Evolutionary conservation across 2,888 invertebrate genomes (phyloP), one percentile per base, ranked within the genome.

Genomic region (Agrotis clavis): DNA sequence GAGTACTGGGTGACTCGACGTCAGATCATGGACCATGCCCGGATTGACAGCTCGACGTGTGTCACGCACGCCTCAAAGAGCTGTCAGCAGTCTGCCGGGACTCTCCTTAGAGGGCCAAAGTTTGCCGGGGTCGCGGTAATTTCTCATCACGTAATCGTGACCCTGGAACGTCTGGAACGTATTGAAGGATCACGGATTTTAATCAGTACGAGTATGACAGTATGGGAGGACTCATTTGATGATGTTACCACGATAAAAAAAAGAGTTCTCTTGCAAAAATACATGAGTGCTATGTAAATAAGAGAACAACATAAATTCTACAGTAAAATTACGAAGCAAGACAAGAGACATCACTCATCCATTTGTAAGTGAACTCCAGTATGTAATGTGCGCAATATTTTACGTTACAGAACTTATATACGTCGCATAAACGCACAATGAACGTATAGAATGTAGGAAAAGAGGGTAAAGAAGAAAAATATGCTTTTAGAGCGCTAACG

Each of bases 351-450:
- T 85, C 80, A 83, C 73, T 83, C 79, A 85, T 73, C 70, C 74
- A 79, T 85, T 82, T 74, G 67, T 79, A 82, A 81, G 76, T 75
- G 82, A 79, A 80, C 82, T 76, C 65, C 74, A 79, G 77, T 76
- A 74, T 68, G 75, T 78, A 83, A 84, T 85, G 85, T 74, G 57
- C 69, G 84, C 86, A 87, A 89, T 90, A 90, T 90, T 89, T 90
- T 89, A 88, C 82, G 83, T 86, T 84, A 86, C 77, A 77, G 80
- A 89, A 88, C 85, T 87, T 91, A 89, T 90, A 89, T 89, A 85
- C 85, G 79, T 84, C 83, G 70, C 81, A 84, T 89, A 89, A 89
- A 66, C 63, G 66, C 88, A 86, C 87, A 86, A 83, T 89, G 89
- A 89, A 88, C 77, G 81, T 83, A 86, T 85, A 88, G 85, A 79